These are phyloP conservation scores for Ciconia maguari DNA, from an alignment of 2,113 vertebrate genomes.

Conservation along the genomic window DNA sequence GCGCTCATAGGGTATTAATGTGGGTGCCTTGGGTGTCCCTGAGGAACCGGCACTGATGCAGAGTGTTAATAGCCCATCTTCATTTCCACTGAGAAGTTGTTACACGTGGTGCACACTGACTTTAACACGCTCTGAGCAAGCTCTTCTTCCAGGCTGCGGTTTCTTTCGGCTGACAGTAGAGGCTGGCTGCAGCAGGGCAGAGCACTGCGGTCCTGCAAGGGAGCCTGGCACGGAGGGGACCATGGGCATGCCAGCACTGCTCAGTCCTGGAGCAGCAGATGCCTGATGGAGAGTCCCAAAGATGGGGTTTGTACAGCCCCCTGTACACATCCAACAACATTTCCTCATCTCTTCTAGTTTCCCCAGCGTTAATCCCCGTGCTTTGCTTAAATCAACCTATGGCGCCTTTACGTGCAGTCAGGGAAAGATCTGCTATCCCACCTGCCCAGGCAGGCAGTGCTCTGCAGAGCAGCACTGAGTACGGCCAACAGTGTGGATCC, in stretches of 20 bases:
- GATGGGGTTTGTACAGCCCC: background rate
- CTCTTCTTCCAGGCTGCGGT: background rate
- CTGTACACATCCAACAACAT: background rate
- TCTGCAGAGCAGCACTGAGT: background rate
- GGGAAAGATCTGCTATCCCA: background rate
- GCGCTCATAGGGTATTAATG: background rate
- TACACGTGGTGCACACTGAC: accelerated
- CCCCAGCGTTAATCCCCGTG: background rate
- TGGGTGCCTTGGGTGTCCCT: background rate
- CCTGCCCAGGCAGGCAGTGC: background rate
- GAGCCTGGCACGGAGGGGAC: background rate
- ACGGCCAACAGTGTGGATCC: accelerated
- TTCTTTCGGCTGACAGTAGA: background rate
- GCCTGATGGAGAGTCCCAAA: background rate
- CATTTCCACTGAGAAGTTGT: background rate
- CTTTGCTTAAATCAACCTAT: background rate
- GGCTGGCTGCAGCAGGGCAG: background rate
- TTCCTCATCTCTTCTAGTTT: background rate
- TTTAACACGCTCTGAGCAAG: background rate
- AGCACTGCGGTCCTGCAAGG: accelerated
- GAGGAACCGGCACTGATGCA: background rate
- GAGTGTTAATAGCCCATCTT: background rate
- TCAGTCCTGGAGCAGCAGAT: background rate
- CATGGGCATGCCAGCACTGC: accelerated
- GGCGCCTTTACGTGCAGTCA: background rate